phyloP scores from a whole-genome alignment of 2,113 vertebrate species.

The Apteryx owenii region DNA sequence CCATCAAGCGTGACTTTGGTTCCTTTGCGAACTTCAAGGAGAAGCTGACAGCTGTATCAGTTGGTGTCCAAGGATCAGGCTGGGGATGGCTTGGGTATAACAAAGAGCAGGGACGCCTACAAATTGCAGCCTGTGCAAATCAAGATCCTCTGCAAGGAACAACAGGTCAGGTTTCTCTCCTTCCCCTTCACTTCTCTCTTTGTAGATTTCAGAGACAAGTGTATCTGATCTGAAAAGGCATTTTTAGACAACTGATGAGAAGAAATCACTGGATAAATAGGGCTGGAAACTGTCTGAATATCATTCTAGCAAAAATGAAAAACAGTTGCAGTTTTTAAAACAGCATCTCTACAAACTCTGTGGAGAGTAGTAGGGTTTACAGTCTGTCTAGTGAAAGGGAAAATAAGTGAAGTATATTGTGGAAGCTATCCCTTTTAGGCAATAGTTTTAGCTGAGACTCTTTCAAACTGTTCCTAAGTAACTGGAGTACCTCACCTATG shows the following conservation, averaged over 20 bases:
- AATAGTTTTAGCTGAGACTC: background rate
- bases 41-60: slow-evolving; percentile 87
- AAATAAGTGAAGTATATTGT: background rate
- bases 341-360: background rate
- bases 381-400: background rate
- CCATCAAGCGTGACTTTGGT: slow-evolving; percentile 94
- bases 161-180: slow-evolving; percentile 83
- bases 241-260: background rate
- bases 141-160: slow-evolving; percentile 96
- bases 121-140: slow-evolving; percentile 89
- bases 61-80: slow-evolving; percentile 95
- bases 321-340: background rate
- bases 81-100: slow-evolving; percentile 97
- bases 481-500: background rate
- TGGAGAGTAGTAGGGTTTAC: background rate
- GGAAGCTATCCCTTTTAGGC: background rate
- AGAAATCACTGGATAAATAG: background rate
- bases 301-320: background rate
- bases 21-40: slow-evolving; percentile 94
- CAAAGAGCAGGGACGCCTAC: slow-evolving; percentile 85
- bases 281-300: background rate
- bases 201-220: background rate
- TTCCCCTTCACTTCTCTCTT: background rate
- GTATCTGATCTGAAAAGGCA: background rate
- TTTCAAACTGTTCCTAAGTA: background rate